phyloP scores from a whole-genome alignment of 2,888 invertebrate species.

The Eristalinus sepulchralis region DNA sequence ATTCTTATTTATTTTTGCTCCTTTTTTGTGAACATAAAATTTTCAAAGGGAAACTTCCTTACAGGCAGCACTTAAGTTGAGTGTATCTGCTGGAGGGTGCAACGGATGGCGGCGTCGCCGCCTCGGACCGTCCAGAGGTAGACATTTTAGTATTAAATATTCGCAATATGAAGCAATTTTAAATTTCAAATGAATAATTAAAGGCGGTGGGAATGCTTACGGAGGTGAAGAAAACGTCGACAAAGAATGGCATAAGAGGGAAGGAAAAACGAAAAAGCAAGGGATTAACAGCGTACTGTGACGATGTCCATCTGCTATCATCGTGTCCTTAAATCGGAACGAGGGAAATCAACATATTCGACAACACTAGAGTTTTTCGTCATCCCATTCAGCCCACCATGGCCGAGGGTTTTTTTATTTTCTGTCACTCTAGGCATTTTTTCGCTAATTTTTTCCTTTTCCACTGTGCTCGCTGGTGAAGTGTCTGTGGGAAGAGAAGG shows the following conservation, averaged over 20 bases:
- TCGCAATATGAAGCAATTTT: conserved; percentile 67
- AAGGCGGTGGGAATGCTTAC: conserved; percentile 18
- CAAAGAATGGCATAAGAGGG: neutral
- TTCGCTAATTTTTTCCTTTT: conserved; percentile 19
- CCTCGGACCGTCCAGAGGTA: conserved; percentile 5
- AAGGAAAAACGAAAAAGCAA: conserved; percentile 14
- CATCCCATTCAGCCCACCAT: neutral
- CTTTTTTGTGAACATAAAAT: conserved; percentile 12
- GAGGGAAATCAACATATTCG: conserved; percentile 50
- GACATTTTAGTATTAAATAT: conserved; percentile 59
- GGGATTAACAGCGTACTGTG: conserved; percentile 61
- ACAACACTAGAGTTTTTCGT: conserved; percentile 35
- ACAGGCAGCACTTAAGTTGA: conserved; percentile 68
- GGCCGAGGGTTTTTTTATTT: neutral
- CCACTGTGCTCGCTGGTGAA: neutral
- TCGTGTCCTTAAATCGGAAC: conserved; percentile 36
- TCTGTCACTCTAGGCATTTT: conserved; percentile 21
- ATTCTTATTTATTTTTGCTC: conserved; percentile 26
- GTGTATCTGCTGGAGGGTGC: conserved; percentile 58
- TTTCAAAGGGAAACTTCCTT: conserved; percentile 60
- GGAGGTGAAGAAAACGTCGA: conserved; percentile 8
- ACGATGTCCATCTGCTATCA: conserved; percentile 64
- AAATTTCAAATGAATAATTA: conserved; percentile 71
- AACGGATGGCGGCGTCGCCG: conserved; percentile 40
- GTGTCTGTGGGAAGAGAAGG: neutral